Evolutionary conservation across 2,888 invertebrate species (phyloP).

Genomic region (Eristalinus aeneus): DNA sequence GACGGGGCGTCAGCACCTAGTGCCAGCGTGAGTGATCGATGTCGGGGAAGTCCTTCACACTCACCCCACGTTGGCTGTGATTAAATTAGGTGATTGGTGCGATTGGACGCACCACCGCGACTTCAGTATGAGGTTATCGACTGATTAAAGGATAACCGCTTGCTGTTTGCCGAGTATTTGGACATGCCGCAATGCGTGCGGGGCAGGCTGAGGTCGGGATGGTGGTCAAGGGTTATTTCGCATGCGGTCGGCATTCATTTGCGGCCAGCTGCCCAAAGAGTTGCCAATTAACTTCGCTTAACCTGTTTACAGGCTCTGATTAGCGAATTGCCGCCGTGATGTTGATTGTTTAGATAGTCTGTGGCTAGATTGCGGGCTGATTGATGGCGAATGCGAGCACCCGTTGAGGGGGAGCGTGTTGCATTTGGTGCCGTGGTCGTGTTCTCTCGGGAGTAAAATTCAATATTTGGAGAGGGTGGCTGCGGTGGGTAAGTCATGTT

Average conservation of each 20-base stretch:
- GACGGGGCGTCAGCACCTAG: neutral
- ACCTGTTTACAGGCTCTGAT: conserved; percentile 30
- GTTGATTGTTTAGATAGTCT: conserved; percentile 42
- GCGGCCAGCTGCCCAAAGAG: conserved; percentile 12
- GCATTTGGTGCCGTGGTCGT: neutral
- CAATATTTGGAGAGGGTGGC: neutral
- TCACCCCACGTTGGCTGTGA: neutral
- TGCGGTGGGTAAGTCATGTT: neutral
- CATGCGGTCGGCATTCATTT: neutral
- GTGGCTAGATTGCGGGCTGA: conserved; percentile 38
- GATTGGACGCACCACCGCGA: neutral
- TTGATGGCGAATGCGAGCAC: conserved; percentile 28
- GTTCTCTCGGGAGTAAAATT: neutral
- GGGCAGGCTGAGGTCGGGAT: neutral
- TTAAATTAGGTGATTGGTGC: neutral
- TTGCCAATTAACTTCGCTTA: conserved; percentile 46
- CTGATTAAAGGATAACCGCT: conserved; percentile 65
- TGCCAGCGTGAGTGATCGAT: neutral
- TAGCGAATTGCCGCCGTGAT: conserved; percentile 40
- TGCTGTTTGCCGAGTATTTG: neutral
- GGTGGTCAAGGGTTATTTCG: neutral
- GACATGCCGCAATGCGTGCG: neutral
- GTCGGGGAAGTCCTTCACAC: neutral
- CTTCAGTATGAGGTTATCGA: conserved; percentile 31
- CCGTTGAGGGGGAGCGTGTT: neutral